A percentile compares a stretch with the other conserved stretches of the same genome.
Conservation (phyloP, 2,888 invertebrate genomes). For the Resseliella maxima region DNA sequence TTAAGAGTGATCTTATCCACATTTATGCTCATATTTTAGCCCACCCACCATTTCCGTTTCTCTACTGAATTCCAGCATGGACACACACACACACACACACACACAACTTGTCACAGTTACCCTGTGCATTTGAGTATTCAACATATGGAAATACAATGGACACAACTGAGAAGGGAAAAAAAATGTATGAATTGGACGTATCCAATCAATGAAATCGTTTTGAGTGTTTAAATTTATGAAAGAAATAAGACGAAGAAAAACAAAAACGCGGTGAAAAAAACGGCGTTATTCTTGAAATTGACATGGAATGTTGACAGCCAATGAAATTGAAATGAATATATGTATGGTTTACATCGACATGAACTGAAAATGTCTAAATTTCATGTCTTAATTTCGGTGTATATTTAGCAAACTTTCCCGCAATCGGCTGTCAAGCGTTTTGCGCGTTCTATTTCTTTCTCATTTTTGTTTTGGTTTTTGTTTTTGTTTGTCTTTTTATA, state of each 20-base stretch:
- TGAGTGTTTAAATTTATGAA: slow-evolving; percentile 24
- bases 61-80: no score
- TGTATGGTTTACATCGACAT: not conserved
- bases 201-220: slow-evolving; percentile 13
- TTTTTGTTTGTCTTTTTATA: not conserved
- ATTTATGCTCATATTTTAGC: no score
- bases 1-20: no score
- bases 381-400: not conserved
- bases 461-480: no score
- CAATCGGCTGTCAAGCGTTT: not conserved
- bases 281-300: not conserved
- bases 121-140: not conserved
- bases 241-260: not conserved
- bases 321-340: slow-evolving; percentile 8
- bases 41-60: no score
- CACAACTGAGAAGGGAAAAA: not conserved
- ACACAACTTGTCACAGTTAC: no score
- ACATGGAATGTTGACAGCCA: slow-evolving; percentile 3
- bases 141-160: slow-evolving; percentile 12
- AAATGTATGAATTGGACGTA: slow-evolving; percentile 16
- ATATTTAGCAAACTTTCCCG: not conserved
- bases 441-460: not conserved
- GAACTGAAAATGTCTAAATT: not conserved
- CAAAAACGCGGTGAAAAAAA: not conserved
- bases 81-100: no score